phyloP scores from a whole-genome alignment of 2,888 invertebrate species.

The Noctua janthe region DNA sequence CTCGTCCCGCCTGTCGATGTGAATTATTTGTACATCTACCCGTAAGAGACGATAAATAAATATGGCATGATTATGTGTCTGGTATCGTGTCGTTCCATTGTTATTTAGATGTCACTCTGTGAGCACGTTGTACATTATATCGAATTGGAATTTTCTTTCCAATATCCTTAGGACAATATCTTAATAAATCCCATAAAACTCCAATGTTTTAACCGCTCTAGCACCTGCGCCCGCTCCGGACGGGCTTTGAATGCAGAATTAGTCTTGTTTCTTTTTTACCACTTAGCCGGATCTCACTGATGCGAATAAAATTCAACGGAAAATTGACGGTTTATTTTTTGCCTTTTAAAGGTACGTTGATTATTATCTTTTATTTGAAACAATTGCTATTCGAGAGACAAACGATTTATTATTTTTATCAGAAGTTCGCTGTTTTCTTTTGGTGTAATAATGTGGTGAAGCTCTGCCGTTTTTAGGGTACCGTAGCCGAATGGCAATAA shows the following conservation, averaged over 20 bases:
- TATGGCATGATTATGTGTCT: constrained; percentile 51
- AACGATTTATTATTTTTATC: constrained; percentile 8
- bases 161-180: constrained; percentile 86
- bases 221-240: constrained; percentile 86
- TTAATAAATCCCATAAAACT: constrained; percentile 90
- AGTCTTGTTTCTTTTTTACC: constrained; percentile 90
- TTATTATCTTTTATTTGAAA: constrained; percentile 67
- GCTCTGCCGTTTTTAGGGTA: not conserved
- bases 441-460: not conserved
- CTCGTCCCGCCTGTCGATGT: constrained; percentile 36
- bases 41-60: constrained; percentile 52
- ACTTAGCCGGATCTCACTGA: constrained; percentile 85
- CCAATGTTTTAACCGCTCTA: constrained; percentile 87
- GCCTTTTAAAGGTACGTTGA: constrained; percentile 70
- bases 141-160: constrained; percentile 79
- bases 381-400: constrained; percentile 27
- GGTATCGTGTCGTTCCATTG: constrained; percentile 62
- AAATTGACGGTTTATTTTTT: constrained; percentile 83
- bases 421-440: not conserved
- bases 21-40: constrained; percentile 53
- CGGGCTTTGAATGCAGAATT: constrained; percentile 89
- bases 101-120: constrained; percentile 65
- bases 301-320: constrained; percentile 85
- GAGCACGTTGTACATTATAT: constrained; percentile 70
- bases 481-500: too few species aligned